phyloP scores from a whole-genome alignment of 2,797 vertebrate species.

The Enteromius fasciolatus region DNA sequence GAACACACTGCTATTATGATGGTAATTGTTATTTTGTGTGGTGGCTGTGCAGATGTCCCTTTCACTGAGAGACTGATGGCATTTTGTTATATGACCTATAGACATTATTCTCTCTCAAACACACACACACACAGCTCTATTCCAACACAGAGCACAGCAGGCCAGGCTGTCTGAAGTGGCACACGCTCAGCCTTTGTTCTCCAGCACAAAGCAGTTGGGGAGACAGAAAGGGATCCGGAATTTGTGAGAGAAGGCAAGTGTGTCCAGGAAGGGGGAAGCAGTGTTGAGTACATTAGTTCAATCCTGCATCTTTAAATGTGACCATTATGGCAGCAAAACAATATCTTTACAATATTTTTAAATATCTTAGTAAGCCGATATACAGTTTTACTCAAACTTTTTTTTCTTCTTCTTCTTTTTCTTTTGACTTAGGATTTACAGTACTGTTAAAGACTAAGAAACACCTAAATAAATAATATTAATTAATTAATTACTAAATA shows the following conservation, averaged over 20 bases:
- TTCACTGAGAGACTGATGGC: conserved; percentile 21
- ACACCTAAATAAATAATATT: background rate
- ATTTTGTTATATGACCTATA: background rate
- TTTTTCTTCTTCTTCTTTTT: background rate
- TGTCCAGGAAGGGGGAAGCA: conserved; percentile 25
- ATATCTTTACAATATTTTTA: no score
- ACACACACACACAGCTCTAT: conserved; percentile 9
- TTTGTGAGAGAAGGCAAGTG: conserved; percentile 41
- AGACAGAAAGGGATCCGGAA: background rate
- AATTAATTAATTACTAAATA: background rate
- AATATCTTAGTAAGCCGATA: background rate
- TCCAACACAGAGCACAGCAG: conserved; percentile 48
- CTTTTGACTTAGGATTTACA: background rate
- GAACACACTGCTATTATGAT: background rate
- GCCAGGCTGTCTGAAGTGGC: conserved; percentile 32
- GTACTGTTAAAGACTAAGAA: background rate
- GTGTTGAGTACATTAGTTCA: conserved; percentile 39
- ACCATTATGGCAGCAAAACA: conserved; percentile 17
- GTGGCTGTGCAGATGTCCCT: conserved; percentile 38
- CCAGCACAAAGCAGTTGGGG: conserved; percentile 35
- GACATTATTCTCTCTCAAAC: background rate
- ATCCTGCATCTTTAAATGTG: conserved; percentile 27
- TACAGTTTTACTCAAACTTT: background rate
- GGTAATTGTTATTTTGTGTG: conserved; percentile 20
- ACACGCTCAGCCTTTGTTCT: conserved; percentile 50